These are phyloP conservation scores for Vulpes lagopus DNA, from an alignment of 2,113 vertebrate genomes.

Conservation along the genomic window DNA sequence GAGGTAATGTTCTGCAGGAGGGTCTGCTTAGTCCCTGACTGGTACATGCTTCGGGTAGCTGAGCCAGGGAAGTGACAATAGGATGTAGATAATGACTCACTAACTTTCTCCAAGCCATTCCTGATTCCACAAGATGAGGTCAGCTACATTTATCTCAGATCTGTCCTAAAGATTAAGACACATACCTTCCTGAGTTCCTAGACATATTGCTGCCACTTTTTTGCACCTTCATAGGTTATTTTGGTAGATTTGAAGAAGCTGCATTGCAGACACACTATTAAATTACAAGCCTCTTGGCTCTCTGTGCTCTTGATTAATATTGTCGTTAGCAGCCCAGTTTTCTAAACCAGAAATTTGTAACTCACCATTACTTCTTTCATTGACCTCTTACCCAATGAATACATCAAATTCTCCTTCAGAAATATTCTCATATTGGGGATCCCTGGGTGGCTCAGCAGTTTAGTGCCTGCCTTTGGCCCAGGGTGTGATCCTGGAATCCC, in stretches of 20 bases:
- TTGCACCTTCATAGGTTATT: neutral
- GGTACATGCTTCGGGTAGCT: neutral
- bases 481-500: too few species aligned
- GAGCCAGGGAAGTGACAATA: neutral
- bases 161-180: neutral
- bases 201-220: neutral
- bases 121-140: neutral
- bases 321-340: neutral
- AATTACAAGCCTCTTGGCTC: neutral
- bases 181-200: neutral
- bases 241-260: neutral
- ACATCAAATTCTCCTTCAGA: neutral
- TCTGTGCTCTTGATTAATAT: neutral
- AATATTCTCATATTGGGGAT: neutral
- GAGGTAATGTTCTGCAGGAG: neutral
- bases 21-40: neutral
- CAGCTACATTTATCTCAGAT: neutral
- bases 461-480: too few species aligned
- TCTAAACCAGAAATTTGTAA: neutral
- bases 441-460: too few species aligned
- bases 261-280: neutral
- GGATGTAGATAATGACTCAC: neutral
- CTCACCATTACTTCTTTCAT: neutral
- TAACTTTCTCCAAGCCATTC: neutral
- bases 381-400: neutral